Evolutionary conservation across 2,888 invertebrate species (phyloP).

Genomic region (Andrena marginata): DNA sequence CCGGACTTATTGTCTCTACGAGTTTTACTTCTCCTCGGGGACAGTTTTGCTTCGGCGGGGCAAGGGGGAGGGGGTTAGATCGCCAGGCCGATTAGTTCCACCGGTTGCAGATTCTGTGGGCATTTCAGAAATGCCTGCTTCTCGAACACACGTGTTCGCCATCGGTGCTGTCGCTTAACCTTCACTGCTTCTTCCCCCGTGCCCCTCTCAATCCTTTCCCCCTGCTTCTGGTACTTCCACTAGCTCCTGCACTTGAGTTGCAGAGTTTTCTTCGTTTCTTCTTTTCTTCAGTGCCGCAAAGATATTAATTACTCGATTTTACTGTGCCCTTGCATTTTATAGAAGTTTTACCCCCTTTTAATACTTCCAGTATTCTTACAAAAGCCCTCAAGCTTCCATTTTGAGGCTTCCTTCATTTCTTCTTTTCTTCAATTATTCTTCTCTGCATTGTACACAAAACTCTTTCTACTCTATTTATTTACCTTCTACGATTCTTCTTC

Average conservation of each 20-base stretch:
- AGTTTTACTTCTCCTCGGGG: constrained; percentile 13
- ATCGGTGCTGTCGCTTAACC: constrained; percentile 54
- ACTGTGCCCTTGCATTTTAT: too few species aligned
- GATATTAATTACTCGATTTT: too few species aligned
- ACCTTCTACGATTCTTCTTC: too few species aligned
- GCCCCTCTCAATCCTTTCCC: constrained; percentile 7
- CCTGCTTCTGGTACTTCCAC: neutral
- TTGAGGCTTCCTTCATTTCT: too few species aligned
- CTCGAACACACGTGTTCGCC: constrained; percentile 66
- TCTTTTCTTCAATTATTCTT: too few species aligned
- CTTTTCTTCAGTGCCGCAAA: neutral
- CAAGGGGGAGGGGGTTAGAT: neutral
- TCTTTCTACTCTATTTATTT: too few species aligned
- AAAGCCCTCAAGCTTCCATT: too few species aligned
- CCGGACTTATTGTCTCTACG: constrained; percentile 26
- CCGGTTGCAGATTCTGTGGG: constrained; percentile 43
- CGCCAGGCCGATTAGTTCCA: constrained; percentile 24
- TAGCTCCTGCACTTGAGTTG: neutral
- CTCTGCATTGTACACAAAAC: too few species aligned
- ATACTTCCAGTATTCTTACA: too few species aligned
- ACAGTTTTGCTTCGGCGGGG: too few species aligned
- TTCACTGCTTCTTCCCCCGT: constrained; percentile 1
- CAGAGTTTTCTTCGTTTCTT: neutral
- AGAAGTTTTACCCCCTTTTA: too few species aligned
- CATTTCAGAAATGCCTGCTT: constrained; percentile 45